Evolutionary conservation across 2,797 vertebrate genomes (phyloP).

Genomic region (Tapirus indicus): DNA sequence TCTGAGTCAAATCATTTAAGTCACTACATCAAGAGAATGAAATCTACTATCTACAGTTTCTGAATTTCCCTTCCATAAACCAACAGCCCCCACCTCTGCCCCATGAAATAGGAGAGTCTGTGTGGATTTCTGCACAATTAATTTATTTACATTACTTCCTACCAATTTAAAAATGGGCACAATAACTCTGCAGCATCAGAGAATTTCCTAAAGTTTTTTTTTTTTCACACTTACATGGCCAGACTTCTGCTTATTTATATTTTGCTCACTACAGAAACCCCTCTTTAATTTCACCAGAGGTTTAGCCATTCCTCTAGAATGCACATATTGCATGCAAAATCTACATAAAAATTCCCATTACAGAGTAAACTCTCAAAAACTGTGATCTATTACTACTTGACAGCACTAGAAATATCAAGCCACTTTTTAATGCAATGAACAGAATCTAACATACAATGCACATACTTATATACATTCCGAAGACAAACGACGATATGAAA

Average conservation of each 20-base stretch:
- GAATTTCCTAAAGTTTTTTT: not conserved
- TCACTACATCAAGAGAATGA: not conserved
- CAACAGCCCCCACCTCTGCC: fast-evolving
- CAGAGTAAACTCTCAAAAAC: not conserved
- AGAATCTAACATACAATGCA: not conserved
- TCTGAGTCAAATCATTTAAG: not conserved
- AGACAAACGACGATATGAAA: not conserved
- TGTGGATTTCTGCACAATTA: not conserved
- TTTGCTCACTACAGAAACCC: not conserved
- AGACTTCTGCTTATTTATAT: not conserved
- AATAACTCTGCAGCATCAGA: not conserved
- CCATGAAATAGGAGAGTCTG: not conserved
- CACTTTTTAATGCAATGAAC: not conserved
- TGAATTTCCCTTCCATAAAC: not conserved
- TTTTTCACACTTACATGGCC: not conserved
- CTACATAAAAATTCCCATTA: not conserved
- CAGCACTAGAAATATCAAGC: not conserved
- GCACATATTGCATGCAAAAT: not conserved
- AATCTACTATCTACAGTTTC: not conserved
- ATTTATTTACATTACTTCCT: not conserved
- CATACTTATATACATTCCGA: not conserved
- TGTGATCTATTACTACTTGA: not conserved
- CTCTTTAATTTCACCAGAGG: not conserved
- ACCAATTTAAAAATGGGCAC: not conserved
- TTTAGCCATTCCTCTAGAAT: not conserved